Evolutionary conservation across 2,113 vertebrate genomes (phyloP).

Genomic region (Trogon melanurus): DNA sequence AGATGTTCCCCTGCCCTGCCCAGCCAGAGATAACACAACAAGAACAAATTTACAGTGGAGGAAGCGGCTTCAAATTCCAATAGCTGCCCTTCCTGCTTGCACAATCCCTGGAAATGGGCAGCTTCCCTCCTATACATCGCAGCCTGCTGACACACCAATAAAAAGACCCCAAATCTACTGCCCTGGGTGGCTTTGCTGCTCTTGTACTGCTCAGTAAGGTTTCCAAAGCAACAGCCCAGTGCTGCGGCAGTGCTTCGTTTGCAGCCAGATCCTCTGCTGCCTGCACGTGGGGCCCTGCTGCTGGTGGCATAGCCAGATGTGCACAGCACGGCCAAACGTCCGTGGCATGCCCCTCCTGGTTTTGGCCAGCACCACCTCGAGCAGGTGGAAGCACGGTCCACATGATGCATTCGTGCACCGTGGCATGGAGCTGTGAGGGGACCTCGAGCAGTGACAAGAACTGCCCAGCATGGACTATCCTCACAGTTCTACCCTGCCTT

Average conservation of each 20-base stretch:
- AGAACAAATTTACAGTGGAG: slow-evolving; percentile 49
- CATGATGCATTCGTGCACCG: rapidly evolving
- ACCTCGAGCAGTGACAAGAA: not conserved
- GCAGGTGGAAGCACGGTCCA: not conserved
- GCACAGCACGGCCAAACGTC: not conserved
- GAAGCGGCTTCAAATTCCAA: slow-evolving; percentile 39
- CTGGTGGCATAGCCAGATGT: not conserved
- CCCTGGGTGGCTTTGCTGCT: not conserved
- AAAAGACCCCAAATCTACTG: slow-evolving; percentile 38
- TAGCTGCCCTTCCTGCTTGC: slow-evolving; percentile 61
- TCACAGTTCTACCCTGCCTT: not conserved
- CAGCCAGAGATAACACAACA: slow-evolving; percentile 56
- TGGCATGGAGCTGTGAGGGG: not conserved
- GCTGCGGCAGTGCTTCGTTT: rapidly evolving
- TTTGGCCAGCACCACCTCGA: not conserved
- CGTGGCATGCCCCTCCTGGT: not conserved
- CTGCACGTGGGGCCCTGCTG: not conserved
- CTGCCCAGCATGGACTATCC: not conserved
- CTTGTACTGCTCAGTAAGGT: not conserved
- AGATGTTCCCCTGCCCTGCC: slow-evolving; percentile 54
- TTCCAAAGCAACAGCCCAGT: not conserved
- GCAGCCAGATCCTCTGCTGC: not conserved
- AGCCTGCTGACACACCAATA: slow-evolving; percentile 19
- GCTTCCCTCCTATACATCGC: slow-evolving; percentile 57
- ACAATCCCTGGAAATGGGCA: slow-evolving; percentile 78